Percentiles rank a stretch among this genome's conserved stretches.
phyloP scores from a whole-genome alignment of 2,113 vertebrate species.

The Vulpes vulpes region DNA sequence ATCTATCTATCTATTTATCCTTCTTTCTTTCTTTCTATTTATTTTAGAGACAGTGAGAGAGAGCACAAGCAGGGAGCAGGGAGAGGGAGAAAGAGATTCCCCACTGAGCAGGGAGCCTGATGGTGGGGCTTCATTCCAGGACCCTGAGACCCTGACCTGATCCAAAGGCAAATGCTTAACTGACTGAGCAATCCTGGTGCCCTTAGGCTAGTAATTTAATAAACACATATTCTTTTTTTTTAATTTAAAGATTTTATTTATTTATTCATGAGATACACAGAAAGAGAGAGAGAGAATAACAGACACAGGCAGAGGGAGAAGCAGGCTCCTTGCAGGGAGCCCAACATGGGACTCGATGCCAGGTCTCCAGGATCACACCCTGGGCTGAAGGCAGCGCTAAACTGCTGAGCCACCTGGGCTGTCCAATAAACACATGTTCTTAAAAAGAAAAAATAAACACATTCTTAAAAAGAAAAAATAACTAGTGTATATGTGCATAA shows the following conservation, averaged over 20 bases:
- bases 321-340: too few species aligned
- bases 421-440: neutral
- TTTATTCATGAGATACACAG: too few species aligned
- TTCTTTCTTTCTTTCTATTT: too few species aligned
- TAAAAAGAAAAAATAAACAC: neutral
- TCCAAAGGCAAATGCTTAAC: neutral
- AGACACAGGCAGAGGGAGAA: too few species aligned
- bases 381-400: too few species aligned
- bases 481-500: neutral
- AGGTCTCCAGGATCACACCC: too few species aligned
- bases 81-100: neutral
- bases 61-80: neutral
- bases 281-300: too few species aligned
- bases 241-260: too few species aligned
- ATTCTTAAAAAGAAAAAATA: neutral
- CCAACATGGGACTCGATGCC: too few species aligned
- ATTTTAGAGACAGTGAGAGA: neutral
- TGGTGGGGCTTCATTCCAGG: neutral
- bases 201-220: neutral
- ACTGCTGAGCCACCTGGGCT: too few species aligned
- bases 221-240: neutral
- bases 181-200: neutral
- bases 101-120: neutral
- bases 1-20: too few species aligned
- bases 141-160: neutral